Conservation (phyloP, 2,113 vertebrate genomes). For the Alectura lathami region DNA sequence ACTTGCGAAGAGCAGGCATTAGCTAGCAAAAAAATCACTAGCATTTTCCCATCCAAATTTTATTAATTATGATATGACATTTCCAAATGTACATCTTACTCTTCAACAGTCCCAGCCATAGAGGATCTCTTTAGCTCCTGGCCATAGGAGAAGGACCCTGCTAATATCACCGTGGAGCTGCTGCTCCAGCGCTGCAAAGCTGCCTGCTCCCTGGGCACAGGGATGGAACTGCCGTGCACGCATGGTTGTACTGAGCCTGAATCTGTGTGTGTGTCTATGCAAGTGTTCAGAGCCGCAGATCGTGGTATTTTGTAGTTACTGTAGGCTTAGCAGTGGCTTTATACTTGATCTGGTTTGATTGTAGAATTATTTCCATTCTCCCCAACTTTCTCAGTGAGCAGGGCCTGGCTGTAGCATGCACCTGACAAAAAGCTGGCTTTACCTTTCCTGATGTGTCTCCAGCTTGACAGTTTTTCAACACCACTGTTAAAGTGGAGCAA, state of each 20-base stretch:
- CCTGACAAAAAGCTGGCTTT: conserved; percentile 7
- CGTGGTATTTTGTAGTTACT: background rate
- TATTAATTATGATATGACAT: background rate
- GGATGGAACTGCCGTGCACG: accelerated
- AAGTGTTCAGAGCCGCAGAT: background rate
- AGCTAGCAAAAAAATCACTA: background rate
- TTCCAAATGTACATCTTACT: background rate
- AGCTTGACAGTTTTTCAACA: conserved; percentile 11
- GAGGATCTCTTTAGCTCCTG: background rate
- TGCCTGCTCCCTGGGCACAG: accelerated
- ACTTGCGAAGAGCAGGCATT: background rate
- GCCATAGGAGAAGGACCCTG: background rate
- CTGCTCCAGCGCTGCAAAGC: background rate
- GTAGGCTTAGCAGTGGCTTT: background rate
- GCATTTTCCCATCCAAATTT: background rate
- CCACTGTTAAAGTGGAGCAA: background rate
- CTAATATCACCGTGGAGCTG: background rate
- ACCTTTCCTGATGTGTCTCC: conserved; percentile 46
- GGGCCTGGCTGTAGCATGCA: background rate
- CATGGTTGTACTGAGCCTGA: accelerated
- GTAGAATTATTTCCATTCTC: background rate
- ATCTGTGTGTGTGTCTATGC: background rate
- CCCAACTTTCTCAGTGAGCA: background rate
- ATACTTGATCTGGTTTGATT: background rate
- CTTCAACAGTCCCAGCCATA: background rate